A percentile compares a stretch with the other conserved stretches of the same genome.
These are phyloP conservation scores for Rattus norvegicus DNA, from an alignment of 2,113 vertebrate genomes.

Conservation along the genomic window DNA sequence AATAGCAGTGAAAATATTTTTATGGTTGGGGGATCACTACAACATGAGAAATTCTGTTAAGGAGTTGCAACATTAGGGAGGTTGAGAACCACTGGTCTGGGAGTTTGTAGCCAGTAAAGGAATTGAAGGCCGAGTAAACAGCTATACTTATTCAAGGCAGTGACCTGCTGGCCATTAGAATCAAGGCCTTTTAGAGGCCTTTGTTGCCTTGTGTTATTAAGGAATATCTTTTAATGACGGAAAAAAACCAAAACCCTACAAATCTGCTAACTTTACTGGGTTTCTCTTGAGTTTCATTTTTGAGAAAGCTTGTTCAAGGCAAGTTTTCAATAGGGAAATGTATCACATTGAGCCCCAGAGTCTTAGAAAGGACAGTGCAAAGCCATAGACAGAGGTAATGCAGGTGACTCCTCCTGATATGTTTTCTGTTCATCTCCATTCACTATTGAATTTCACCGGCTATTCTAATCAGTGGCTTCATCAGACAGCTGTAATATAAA, in stretches of 20 bases:
- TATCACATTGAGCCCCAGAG: background rate
- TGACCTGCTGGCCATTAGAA: background rate
- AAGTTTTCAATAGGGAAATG: background rate
- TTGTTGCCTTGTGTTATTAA: background rate
- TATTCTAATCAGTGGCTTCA: background rate
- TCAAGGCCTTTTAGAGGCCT: background rate
- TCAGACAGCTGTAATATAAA: background rate
- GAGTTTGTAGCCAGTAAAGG: background rate
- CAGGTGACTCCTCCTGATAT: background rate
- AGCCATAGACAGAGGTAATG: background rate
- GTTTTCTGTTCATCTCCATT: background rate
- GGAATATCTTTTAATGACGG: background rate
- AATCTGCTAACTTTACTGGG: background rate
- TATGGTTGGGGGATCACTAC: background rate
- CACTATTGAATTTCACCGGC: background rate
- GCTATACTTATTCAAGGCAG: background rate
- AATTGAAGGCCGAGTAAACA: background rate
- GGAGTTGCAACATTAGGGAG: background rate
- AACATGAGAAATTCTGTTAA: background rate
- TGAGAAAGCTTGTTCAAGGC: background rate
- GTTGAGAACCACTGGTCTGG: background rate
- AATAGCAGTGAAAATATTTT: background rate
- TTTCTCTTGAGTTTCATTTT: background rate
- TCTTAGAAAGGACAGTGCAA: rapidly evolving
- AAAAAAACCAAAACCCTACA: background rate